phyloP scores from a whole-genome alignment of 1,140 invertebrate species.

The Conus betulinus region DNA sequence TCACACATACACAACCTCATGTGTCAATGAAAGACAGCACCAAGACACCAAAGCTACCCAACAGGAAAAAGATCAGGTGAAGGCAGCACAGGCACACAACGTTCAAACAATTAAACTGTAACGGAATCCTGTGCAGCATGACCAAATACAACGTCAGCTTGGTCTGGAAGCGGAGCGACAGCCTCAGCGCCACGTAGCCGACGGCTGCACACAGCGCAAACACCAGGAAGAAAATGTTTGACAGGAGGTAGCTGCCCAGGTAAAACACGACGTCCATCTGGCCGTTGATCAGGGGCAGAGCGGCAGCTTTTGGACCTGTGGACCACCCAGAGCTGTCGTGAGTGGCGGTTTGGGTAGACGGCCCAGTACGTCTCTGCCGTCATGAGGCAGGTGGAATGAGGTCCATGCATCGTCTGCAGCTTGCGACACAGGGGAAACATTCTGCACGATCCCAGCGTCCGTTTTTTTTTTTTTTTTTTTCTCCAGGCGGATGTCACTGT shows the following conservation, averaged over 20 bases:
- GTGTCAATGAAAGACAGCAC: neutral
- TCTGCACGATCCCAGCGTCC: neutral
- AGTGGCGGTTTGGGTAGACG: neutral
- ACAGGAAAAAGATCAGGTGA: slow-evolving; percentile 21
- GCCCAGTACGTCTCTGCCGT: slow-evolving; percentile 21
- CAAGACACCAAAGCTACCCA: slow-evolving; percentile 30
- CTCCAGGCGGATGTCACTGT: neutral
- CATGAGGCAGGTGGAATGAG: slow-evolving; percentile 35
- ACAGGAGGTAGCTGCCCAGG: slow-evolving; percentile 9
- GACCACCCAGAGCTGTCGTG: neutral
- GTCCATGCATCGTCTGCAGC: slow-evolving; percentile 19
- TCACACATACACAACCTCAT: slow-evolving; percentile 10
- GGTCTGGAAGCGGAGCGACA: slow-evolving; percentile 33
- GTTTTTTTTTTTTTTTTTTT: neutral
- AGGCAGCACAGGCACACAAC: slow-evolving; percentile 26
- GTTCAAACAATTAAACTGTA: slow-evolving; percentile 33
- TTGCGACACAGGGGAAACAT: slow-evolving; percentile 37
- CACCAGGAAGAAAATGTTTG: slow-evolving; percentile 2
- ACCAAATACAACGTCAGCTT: slow-evolving; percentile 32
- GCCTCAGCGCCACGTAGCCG: slow-evolving; percentile 16
- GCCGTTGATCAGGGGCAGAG: neutral
- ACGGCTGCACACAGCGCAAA: slow-evolving; percentile 1
- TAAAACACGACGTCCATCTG: neutral
- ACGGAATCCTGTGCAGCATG: slow-evolving; percentile 12
- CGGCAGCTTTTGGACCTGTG: neutral